Evolutionary conservation across 2,113 vertebrate species (phyloP).

Genomic region (Dolichotis patagonum): DNA sequence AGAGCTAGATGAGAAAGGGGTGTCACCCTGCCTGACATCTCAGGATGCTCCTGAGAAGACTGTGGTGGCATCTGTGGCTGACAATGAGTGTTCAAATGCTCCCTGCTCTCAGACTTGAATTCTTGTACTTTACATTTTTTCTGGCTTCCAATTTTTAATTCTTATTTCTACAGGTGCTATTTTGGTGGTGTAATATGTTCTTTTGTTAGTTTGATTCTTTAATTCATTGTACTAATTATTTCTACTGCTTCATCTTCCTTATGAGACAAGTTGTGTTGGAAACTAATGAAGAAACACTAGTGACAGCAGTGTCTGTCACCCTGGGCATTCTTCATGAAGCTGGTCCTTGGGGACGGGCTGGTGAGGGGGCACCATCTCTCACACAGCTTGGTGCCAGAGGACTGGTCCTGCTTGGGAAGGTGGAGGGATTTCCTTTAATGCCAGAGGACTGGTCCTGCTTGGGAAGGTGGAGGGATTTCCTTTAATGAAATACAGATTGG

Average conservation of each 20-base stretch:
- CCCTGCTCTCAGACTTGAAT: background rate
- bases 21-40: no score
- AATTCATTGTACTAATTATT: background rate
- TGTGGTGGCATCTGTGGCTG: background rate
- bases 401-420: background rate
- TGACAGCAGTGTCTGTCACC: background rate
- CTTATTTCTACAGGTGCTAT: background rate
- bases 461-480: background rate
- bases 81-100: background rate
- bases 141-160: background rate
- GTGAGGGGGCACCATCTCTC: background rate
- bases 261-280: background rate
- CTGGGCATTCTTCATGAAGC: background rate
- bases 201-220: background rate
- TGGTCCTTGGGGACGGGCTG: background rate
- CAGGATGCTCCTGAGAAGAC: background rate
- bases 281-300: background rate
- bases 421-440: slow-evolving; percentile 29
- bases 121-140: background rate
- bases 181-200: background rate
- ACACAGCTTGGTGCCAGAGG: background rate
- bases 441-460: background rate
- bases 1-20: background rate
- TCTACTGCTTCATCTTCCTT: background rate
- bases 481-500: slow-evolving; percentile 58